Evolutionary conservation across 2,797 vertebrate genomes (phyloP).

Genomic region (Gymnocypris eckloni): DNA sequence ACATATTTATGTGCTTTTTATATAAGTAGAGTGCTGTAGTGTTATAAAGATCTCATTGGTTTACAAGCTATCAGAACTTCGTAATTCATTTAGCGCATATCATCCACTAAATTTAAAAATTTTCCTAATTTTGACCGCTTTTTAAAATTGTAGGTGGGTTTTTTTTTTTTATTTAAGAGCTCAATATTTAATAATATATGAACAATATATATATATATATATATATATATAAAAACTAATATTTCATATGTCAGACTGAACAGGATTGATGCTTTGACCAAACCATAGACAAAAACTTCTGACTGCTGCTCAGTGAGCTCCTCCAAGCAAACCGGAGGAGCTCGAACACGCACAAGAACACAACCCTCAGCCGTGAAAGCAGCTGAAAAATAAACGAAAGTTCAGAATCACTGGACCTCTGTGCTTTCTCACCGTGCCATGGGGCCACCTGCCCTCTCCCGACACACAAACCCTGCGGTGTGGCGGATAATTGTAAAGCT

Average conservation of each 20-base stretch:
- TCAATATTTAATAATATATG: not conserved
- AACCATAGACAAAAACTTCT: not conserved
- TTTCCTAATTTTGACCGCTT: not conserved
- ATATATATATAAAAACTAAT: too few species aligned
- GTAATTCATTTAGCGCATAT: not conserved
- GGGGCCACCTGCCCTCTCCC: constrained; percentile 27
- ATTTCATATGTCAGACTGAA: not conserved
- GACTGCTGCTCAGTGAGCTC: not conserved
- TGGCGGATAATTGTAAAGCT: constrained; percentile 47
- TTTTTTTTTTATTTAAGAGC: not conserved
- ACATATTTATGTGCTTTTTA: not conserved
- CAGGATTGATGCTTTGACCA: not conserved
- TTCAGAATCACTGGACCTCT: constrained; percentile 17
- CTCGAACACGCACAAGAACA: not conserved
- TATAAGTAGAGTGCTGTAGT: not conserved
- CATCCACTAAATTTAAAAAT: too few species aligned
- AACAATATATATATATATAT: not conserved
- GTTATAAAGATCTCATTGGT: not conserved
- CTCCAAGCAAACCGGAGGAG: constrained; percentile 6
- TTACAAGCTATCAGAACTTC: not conserved
- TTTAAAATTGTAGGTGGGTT: not conserved
- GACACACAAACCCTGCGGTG: constrained; percentile 29
- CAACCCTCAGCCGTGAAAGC: constrained; percentile 24
- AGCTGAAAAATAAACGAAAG: not conserved
- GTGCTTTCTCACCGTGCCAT: constrained; percentile 19